These are phyloP conservation scores for Meleagris gallopavo DNA, from an alignment of 2,113 vertebrate genomes.

Conservation along the genomic window DNA sequence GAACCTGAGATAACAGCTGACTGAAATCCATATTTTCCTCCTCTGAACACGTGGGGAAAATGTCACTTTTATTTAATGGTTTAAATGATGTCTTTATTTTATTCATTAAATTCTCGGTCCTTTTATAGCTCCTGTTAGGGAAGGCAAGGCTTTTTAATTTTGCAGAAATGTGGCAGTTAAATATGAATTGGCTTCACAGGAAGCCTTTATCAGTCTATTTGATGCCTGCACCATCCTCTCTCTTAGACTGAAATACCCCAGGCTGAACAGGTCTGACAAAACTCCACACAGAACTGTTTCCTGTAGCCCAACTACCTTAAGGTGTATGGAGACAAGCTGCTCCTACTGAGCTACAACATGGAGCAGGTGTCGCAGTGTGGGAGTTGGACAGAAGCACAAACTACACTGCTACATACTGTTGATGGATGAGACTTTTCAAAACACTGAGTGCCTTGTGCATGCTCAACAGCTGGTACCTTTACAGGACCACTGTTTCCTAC, in stretches of 20 bases:
- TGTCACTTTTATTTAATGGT: not conserved
- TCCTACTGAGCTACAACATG: not conserved
- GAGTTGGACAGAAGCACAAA: not conserved
- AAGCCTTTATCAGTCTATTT: not conserved
- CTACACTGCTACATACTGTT: not conserved
- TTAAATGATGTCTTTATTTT: not conserved
- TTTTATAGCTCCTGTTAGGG: not conserved
- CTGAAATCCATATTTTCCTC: not conserved
- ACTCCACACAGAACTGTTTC: not conserved
- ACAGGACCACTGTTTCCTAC: not conserved
- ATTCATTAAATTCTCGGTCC: not conserved
- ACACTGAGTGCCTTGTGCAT: not conserved
- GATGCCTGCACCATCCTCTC: not conserved
- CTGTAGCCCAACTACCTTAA: not conserved
- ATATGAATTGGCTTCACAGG: not conserved
- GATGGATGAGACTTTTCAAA: not conserved
- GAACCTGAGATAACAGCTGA: slow-evolving; percentile 34
- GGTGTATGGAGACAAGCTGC: not conserved
- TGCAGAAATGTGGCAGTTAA: not conserved
- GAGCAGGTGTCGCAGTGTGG: not conserved
- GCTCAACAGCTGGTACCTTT: not conserved
- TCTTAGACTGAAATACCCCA: not conserved
- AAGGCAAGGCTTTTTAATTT: not conserved
- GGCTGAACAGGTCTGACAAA: not conserved
- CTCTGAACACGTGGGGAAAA: not conserved